Base-by-base conservation (phyloP, 2,888 invertebrate species). In the Cryptus armator region DNA sequence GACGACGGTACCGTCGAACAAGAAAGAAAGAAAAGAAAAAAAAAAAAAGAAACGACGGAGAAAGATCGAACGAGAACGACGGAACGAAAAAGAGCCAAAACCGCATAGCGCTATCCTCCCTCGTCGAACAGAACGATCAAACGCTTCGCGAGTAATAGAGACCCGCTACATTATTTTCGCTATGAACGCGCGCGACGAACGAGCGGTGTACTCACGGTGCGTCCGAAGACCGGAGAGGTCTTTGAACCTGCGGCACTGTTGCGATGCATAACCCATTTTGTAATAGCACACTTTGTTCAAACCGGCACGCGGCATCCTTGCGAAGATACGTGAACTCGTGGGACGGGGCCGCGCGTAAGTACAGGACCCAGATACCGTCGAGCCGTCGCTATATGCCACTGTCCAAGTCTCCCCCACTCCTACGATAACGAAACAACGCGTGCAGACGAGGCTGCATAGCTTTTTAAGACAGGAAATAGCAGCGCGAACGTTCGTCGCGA, bases 191-290 rank as follows among this genome's bases (percentile, higher is more conserved):
- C 83, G 86, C 70, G 37, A 85, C 85, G 86, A 84, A 85, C 88
- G 88, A 86, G 88, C 86, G 86, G 19, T 3, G 19, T n/a, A 43
- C 43, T 7, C 32, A 16, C 62, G 59, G 24, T 37, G 37, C 62
- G 67, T 66, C 78, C 70, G 70, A 75, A 84, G 68, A 53, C 80
- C 53, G 37, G 5, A 82, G 87, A 87, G 90, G 92, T 93, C 92
- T 90, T 91, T 91, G 92, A 93, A 92, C 93, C 88, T 91, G 87
- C 83, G 88, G 91, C 92, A 92, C 92, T 92, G 91, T 91, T 89
- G 91, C 91, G 92, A 92, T 91, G 92, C 93, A 92, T 93, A 93
- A 93, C 93, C 93, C 91, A 93, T 93, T 93, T 93, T 93, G 93
- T 93, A 93, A 93, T 91, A 93, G 93, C 92, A 93, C 93, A 93